Base-by-base conservation (phyloP, 2,797 vertebrate species). In the Sebastes alutus region DNA sequence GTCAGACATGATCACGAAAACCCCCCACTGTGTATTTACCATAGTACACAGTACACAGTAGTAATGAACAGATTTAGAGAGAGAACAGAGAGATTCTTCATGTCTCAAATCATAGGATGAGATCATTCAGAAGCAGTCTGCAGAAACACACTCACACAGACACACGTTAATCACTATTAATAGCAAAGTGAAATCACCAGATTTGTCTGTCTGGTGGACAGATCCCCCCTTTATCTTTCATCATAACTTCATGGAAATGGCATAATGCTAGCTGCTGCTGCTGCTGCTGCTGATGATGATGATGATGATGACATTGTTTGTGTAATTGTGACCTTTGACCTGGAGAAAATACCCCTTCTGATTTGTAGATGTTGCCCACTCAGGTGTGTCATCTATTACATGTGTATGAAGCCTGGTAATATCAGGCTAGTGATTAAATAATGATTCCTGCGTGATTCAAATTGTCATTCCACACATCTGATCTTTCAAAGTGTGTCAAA, bases 31-130 rank as follows among this genome's bases (percentile, higher is more conserved):
- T 38, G 12, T 38, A 13, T 38, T 38, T 38, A 38, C 35, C 35
- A 38, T 38, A 38, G 12, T 0, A 38, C 35, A 38, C 35, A 38
- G 46, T 49, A 49, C 18, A 29, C 23, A 66, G 69, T 61, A 68
- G 56, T 35, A 10, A 62, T 72, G 83, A 66, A 60, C 61, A 61
- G 22, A 73, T 82, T 16, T 46, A 38, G 33, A 76, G 70, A 74
- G 35, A 32, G 70, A 83, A 82, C 78, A 83, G 62, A 82, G 81
- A 72, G 86, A 93, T 92, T 94, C 85, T 90, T 93, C 78, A 78
- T 85, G 87, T 70, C 86, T 91, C 88, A 90, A 90, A 94, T 93
- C 92, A 94, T 86, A 80, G 81, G 79, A 93, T 95, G 93, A 94
- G 91, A 89, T 93, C 93, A 93, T 90, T 86, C 91, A 90, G 87